Percentiles rank a stretch among this genome's conserved stretches.
phyloP scores from a whole-genome alignment of 1,140 invertebrate species.

The Trichonephila inaurata region DNA sequence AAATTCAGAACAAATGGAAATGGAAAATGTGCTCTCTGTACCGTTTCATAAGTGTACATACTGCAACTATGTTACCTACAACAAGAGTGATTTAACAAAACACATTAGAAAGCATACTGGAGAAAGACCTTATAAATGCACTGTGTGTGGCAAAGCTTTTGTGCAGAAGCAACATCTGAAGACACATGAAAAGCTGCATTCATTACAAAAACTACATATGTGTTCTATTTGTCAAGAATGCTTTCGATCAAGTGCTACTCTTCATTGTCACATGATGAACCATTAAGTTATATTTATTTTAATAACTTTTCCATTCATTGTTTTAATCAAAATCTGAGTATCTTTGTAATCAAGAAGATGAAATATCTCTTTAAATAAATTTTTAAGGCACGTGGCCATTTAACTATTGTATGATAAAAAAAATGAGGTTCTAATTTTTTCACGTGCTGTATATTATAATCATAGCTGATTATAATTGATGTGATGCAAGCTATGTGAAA shows the following conservation, averaged over 20 bases:
- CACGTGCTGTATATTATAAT: too few species aligned
- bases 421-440: too few species aligned
- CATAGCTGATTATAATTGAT: too few species aligned
- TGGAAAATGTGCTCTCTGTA: not conserved
- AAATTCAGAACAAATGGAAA: constrained; percentile 78
- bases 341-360: too few species aligned
- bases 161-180: constrained; percentile 95
- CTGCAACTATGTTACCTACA: constrained; percentile 21
- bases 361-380: too few species aligned
- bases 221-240: constrained; percentile 40
- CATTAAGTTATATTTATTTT: not conserved
- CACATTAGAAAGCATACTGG: constrained; percentile 77
- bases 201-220: not conserved
- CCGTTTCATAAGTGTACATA: not conserved
- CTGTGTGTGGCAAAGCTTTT: constrained; percentile 90
- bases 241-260: not conserved
- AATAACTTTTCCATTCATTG: not conserved
- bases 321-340: too few species aligned
- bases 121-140: constrained; percentile 84
- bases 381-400: too few species aligned
- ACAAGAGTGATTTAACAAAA: constrained; percentile 80
- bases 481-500: too few species aligned
- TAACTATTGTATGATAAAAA: too few species aligned
- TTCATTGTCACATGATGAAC: constrained; percentile 79
- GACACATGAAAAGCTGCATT: constrained; percentile 86